Base-by-base conservation (phyloP, 1,140 invertebrate genomes). In the Streblospio benedicti region DNA sequence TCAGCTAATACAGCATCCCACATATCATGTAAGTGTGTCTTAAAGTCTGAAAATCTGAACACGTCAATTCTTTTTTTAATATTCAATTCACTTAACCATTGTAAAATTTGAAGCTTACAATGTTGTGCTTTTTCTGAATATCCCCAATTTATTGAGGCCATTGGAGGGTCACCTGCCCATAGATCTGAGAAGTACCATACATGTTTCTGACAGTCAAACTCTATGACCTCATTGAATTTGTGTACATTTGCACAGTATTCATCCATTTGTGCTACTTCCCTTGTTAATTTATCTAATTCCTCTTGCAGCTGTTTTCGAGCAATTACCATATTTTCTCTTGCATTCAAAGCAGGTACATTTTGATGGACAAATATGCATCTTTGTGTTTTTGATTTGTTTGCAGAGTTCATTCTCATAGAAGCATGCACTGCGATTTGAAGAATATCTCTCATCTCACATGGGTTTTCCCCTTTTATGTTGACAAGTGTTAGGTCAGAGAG, bases 341-440 rank as follows among this genome's bases (percentile, higher is more conserved):
- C 52, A 35, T 28, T 35, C 3, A 32, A 14, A 32, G 27, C 28
- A 4, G 31, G 5, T 18, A 55, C 52, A 14, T 55, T 55, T 23
- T 55, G 52, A 25, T 55, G 52, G 16, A 35, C 33, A 33, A 55
- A 55, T n/a, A 55, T 35, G 18, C 52, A 55, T 12, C 27, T 32
- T 25, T 27, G 52, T 32, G 23, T 28, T 2, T 35, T 30, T 5
- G 33, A 23, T 12, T 35, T 33, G 2, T 55, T 32, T 6, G 4
- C n/a, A 16, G 33, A 35, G 2, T 23, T 33, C 5, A 31, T 32
- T 23, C 27, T 55, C 16, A 55, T 33, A n/a, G 31, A 5, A 33
- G 49, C 56, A 27, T 52, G 44, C 9, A 52, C 56, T 9, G 30
- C 56, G 25, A 58, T 58, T 20, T 58, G 56, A 14, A 58, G 56